These are phyloP conservation scores for Limnephilus auricula DNA, from an alignment of 2,888 invertebrate genomes.

Conservation along the genomic window DNA sequence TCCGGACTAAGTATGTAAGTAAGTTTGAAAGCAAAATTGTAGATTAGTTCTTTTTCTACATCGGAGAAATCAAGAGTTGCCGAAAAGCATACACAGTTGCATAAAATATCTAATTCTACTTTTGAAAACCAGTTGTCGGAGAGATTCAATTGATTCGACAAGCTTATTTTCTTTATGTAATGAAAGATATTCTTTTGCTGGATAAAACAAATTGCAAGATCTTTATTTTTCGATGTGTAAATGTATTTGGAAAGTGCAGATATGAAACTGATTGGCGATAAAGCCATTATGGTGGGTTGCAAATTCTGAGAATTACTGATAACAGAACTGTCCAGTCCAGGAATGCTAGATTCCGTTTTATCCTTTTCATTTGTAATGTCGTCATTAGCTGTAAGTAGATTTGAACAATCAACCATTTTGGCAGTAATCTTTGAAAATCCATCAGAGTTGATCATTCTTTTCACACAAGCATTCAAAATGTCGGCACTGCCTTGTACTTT, in stretches of 20 bases:
- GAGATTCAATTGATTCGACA: slow-evolving; percentile 71
- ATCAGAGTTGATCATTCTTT: slow-evolving; percentile 72
- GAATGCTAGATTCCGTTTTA: slow-evolving; percentile 69
- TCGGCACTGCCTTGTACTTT: slow-evolving; percentile 30
- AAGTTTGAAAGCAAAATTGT: slow-evolving; percentile 79
- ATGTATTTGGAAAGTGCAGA: slow-evolving; percentile 73
- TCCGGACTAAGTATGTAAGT: slow-evolving; percentile 80
- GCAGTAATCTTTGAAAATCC: slow-evolving; percentile 74
- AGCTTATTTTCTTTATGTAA: slow-evolving; percentile 74
- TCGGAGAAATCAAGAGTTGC: slow-evolving; percentile 68
- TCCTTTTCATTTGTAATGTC: slow-evolving; percentile 27
- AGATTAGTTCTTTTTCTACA: slow-evolving; percentile 75
- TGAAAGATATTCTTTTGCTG: slow-evolving; percentile 69
- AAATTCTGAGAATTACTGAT: slow-evolving; percentile 72
- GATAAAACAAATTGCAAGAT: slow-evolving; percentile 73
- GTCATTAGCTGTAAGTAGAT: slow-evolving; percentile 72
- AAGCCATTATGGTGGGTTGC: slow-evolving; percentile 71
- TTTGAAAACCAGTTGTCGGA: slow-evolving; percentile 81
- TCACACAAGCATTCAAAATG: slow-evolving; percentile 60
- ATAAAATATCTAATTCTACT: slow-evolving; percentile 79
- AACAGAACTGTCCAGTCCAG: slow-evolving; percentile 71
- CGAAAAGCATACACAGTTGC: slow-evolving; percentile 70
- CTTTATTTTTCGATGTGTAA: slow-evolving; percentile 70
- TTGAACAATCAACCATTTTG: slow-evolving; percentile 72
- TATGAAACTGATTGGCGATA: slow-evolving; percentile 73